Evolutionary conservation across 53 echinoderm and acorn worm species (phyloP), one percentile per base, ranked within the genome.

Genomic region (Stichopus horrens): DNA sequence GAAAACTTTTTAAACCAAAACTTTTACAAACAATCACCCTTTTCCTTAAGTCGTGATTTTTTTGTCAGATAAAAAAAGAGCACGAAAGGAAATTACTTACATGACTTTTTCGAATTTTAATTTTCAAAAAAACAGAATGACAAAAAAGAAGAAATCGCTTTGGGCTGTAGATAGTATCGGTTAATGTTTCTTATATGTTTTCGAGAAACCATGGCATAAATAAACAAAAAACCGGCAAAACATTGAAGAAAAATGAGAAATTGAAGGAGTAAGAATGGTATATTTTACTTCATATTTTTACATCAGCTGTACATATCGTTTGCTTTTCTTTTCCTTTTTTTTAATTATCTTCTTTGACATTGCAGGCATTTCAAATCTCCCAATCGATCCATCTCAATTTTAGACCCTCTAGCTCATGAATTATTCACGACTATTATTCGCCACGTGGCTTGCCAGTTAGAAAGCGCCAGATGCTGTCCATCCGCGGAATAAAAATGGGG

Each of bases 391-490:
- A 56, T 81, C 81, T 81, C 21, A 81, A 81, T 81, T 58, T n/a
- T 18, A 71, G 37, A n/a, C 19, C 81, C n/a, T 8, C 20, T 21
- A 79, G 81, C 81, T 81, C 81, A 81, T 81, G 81, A 81, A 81
- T 81, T 56, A 81, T 81, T 81, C 81, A 81, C 58, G 19, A 58
- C 81, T 81, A 81, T 81, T 81, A 81, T 81, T 58, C 9, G 81
- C 81, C 81, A 81, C 81, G 81, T 58, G 81, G 81, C 81, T 58
- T 10, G 81, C 21, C 57, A 81, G 81, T 81, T 56, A 81, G 9
- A 71, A 22, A 56, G 81, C 81, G 81, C 55, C 81, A 81, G 81
- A 81, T 81, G 81, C 81, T 18, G 57, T 56, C 57, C 58, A 55
- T 14, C 57, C 81, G 81, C 57, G 55, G n/a, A 22, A 22, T 19